Conservation (phyloP, 2,888 invertebrate genomes). For the Enchytraeus crypticus region DNA sequence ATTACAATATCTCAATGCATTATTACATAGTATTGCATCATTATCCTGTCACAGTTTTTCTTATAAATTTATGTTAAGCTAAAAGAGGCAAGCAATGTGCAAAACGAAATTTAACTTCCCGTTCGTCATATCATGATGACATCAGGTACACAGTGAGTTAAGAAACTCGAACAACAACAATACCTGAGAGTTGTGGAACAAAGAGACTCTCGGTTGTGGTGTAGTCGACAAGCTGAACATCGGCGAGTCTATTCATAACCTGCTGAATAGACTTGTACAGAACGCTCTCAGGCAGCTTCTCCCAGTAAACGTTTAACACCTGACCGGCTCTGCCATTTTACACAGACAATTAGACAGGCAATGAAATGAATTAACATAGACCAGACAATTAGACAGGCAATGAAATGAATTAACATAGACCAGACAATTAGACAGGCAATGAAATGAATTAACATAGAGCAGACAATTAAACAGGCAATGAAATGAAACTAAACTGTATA, state of each 20-base stretch:
- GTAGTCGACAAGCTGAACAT: constrained; percentile 18
- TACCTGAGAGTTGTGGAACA: constrained; percentile 8
- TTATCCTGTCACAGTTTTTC: no score
- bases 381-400: no score
- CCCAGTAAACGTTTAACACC: constrained; percentile 45
- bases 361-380: no score
- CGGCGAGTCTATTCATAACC: neutral
- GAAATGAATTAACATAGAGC: neutral
- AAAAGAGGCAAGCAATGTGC: no score
- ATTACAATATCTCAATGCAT: no score
- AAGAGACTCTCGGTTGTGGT: constrained; percentile 24
- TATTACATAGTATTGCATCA: no score
- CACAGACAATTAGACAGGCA: neutral
- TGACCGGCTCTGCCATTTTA: constrained; percentile 33
- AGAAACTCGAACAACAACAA: neutral
- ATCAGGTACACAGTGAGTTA: neutral
- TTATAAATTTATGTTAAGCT: no score
- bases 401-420: neutral
- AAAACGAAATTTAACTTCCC: no score
- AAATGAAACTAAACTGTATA: no score
- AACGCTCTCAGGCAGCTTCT: constrained; percentile 43
- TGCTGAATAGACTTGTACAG: constrained; percentile 37
- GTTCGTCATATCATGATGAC: neutral
- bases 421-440: neutral
- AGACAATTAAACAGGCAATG: neutral